Percentiles rank a stretch among this genome's conserved stretches.
These are phyloP conservation scores for Leptopilina boulardi DNA, from an alignment of 1,140 invertebrate species.

Conservation along the genomic window DNA sequence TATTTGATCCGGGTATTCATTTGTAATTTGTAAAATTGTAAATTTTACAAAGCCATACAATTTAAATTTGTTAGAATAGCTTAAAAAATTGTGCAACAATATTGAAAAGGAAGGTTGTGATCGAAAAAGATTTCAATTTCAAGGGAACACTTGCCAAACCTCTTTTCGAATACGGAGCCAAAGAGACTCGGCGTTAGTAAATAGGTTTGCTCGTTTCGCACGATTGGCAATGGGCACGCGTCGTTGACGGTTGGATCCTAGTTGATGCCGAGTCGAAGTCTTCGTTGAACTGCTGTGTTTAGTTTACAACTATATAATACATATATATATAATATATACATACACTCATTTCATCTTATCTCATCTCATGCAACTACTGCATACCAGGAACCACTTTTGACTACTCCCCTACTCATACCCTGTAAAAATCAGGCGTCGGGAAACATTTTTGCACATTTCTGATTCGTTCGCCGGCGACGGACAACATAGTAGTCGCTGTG, in stretches of 20 bases:
- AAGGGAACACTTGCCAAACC: conserved; percentile 47
- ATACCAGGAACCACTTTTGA: neutral
- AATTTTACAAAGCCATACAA: too few relatives aligned
- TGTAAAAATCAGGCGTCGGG: conserved; percentile 9
- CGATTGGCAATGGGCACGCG: conserved; percentile 48
- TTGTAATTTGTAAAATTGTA: too few relatives aligned
- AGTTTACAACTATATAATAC: neutral
- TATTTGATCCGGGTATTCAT: too few relatives aligned
- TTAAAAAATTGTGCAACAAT: too few relatives aligned
- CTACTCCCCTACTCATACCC: neutral
- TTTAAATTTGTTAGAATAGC: too few relatives aligned
- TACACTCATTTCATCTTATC: neutral
- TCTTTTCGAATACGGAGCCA: conserved; percentile 35
- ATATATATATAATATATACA: neutral
- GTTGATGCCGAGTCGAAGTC: conserved; percentile 28
- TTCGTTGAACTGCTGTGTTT: too few relatives aligned
- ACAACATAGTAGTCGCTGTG: conserved; percentile 36
- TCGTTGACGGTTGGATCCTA: neutral
- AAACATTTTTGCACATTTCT: conserved; percentile 11
- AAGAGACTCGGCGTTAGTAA: conserved; percentile 44
- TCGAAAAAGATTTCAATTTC: conserved; percentile 38
- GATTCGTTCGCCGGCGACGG: conserved; percentile 11
- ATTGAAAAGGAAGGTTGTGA: conserved; percentile 4
- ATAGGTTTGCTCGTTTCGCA: conserved; percentile 51
- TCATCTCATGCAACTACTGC: conserved; percentile 16